A percentile compares a stretch with the other conserved stretches of the same genome.
Evolutionary conservation across 2,113 vertebrate genomes (phyloP).

Genomic region (Varanus salvator): DNA sequence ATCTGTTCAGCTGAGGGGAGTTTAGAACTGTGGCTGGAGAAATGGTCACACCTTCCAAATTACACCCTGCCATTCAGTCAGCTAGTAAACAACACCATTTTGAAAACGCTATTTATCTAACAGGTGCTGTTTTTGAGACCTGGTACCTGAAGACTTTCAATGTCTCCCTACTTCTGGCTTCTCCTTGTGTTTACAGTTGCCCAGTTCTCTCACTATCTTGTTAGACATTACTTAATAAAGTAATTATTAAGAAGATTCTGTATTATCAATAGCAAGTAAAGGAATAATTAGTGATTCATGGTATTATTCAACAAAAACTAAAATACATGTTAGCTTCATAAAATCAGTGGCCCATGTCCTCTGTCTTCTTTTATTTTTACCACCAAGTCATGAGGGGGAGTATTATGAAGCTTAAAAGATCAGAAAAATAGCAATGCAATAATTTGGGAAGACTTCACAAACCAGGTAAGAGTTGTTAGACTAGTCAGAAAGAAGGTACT

Average conservation of each 20-base stretch:
- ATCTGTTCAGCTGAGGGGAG: background rate
- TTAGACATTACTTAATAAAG: background rate
- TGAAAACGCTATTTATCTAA: conserved; percentile 2
- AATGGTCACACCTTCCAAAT: conserved; percentile 3
- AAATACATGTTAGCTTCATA: background rate
- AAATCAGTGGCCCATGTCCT: background rate
- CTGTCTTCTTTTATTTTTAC: background rate
- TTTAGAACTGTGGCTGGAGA: background rate
- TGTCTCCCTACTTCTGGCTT: background rate
- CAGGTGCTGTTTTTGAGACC: background rate
- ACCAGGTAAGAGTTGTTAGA: background rate
- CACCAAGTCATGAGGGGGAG: background rate
- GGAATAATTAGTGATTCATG: background rate
- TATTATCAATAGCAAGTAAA: background rate
- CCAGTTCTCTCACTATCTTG: background rate
- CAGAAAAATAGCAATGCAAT: background rate
- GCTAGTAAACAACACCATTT: background rate
- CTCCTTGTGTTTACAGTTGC: background rate
- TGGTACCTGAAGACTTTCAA: background rate
- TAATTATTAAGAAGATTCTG: background rate
- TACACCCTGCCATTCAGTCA: background rate
- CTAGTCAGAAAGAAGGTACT: background rate
- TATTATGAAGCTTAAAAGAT: background rate
- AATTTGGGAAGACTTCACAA: background rate
- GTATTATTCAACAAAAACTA: background rate